Base-by-base conservation (phyloP, 1,140 invertebrate species). In the Dryas iulia region DNA sequence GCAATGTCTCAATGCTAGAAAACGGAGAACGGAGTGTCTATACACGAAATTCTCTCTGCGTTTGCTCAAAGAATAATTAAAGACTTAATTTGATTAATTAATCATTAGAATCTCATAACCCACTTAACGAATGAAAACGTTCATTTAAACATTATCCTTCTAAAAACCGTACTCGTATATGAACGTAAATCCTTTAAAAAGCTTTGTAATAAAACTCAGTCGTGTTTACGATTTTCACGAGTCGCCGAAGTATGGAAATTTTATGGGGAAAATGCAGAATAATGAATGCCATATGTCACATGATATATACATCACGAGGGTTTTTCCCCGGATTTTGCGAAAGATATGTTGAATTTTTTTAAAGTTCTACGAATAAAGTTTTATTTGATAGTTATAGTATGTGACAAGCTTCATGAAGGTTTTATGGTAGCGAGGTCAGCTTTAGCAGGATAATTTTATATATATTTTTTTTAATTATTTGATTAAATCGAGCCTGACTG, bases 171-270 rank as follows among this genome's bases (percentile, higher is more conserved):
- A 6, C 14, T n/a, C 33, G 7, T 47, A 8, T 10, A 18, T 47
- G 6, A 14, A 14, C n/a, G 14, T 47, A 47, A 47, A 47, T 47
- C 39, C 39, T 47, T 6, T 47, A 47, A 47, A 21, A 47, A 18
- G 6, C 39, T 47, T 47, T 21, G 39, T 47, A 47, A 47, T 47
- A 47, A 47, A 47, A 47, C 6, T 47, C 12, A 47, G 14, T 6
- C 39, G 39, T 47, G 39, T 47, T 47, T 47, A 47, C 39, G 39
- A 47, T 47, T 47, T 47, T 47, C 39, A 47, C 39, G 39, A 47
- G 39, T 47, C 18, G 39, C 39, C 10, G 18, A 47, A 47, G 18
- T 47, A 47, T 47, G 39, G 39, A 47, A 47, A 47, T 47, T 47
- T 47, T 47, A 47, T 47, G 39, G 39, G 39, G 1, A 47, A 18